Percentiles rank a stretch among this genome's conserved stretches.
These are phyloP conservation scores for Anoplius nigerrimus DNA, from an alignment of 2,888 invertebrate species.

Conservation along the genomic window DNA sequence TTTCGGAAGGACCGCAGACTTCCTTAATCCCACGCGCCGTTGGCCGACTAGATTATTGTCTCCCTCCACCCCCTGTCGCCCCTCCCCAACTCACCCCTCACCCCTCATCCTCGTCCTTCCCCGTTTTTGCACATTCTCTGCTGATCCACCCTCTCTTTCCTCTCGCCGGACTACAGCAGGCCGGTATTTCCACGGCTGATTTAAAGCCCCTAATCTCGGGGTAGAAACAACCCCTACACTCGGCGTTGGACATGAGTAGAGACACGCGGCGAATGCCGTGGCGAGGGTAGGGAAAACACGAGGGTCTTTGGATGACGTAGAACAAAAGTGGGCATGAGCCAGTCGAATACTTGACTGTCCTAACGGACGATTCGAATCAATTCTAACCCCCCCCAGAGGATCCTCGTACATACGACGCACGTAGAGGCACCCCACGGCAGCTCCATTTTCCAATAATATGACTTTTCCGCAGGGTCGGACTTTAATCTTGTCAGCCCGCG, in stretches of 20 bases:
- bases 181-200: slow-evolving; percentile 47
- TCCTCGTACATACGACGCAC: slow-evolving; percentile 39
- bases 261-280: background rate
- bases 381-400: slow-evolving; percentile 33
- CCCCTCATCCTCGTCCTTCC: slow-evolving; percentile 5
- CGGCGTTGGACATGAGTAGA: slow-evolving; percentile 12
- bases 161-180: slow-evolving; percentile 21
- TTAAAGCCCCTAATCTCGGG: slow-evolving; percentile 54
- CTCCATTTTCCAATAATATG: slow-evolving; percentile 57
- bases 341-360: slow-evolving; percentile 28
- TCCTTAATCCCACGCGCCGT: slow-evolving; percentile 51
- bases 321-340: slow-evolving; percentile 1
- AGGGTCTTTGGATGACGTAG: background rate
- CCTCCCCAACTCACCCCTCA: slow-evolving; percentile 7
- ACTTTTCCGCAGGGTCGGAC: slow-evolving; percentile 36
- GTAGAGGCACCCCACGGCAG: slow-evolving; percentile 40
- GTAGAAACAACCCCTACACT: slow-evolving; percentile 33
- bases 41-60: slow-evolving; percentile 50
- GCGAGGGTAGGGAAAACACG: background rate
- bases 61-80: slow-evolving; percentile 2
- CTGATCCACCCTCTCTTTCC: slow-evolving; percentile 11
- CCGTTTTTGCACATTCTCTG: background rate
- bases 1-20: slow-evolving; percentile 42
- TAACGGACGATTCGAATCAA: slow-evolving; percentile 49
- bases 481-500: slow-evolving; percentile 56